Base-by-base conservation (phyloP, 1,140 invertebrate genomes). In the Ridgeia piscesae region DNA sequence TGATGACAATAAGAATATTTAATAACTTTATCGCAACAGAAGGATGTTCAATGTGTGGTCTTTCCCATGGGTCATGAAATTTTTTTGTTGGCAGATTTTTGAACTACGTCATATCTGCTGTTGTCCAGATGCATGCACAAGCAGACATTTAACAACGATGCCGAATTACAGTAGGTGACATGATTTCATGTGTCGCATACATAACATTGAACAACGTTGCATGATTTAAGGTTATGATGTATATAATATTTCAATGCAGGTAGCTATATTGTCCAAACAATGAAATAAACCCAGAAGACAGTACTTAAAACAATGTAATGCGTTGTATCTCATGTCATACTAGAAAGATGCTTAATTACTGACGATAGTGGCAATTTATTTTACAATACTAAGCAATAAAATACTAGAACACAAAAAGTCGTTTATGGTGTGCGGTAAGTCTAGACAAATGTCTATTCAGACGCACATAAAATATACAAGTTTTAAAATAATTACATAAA, bases 41-140 rank as follows among this genome's bases (percentile, higher is more conserved):
- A 77, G 58, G 58, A n/a, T 77, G 58, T 9, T 21, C 27, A 77
- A 77, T 42, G 4, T 6, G 42, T 11, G 42, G 42, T 6, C 42
- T 42, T 42, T 4, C 42, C 11, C 11, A 6, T 6, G 42, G 4
- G 11, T 42, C 11, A 9, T 17, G 58, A 77, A 9, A 27, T 42
- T 90, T 14, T 90, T 27, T 90, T 91, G 33, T 58, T 33, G 33
- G 33, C 34, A 93, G 92, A 48, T 91, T 88, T 89, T 93, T 33
- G 92, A 93, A 89, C 35, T 93, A 11, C 91, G 58, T 33, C 92
- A 93, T 50, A 33, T 33, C 34, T 93, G 92, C 91, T 93, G 92
- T 58, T 93, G 92, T 48, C 92, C 92, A 27, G 88, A 93, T 88
- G 92, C 48, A 50, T 93, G 92, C 35, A n/a, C n/a, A 77, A 21